phyloP scores from a whole-genome alignment of 2,797 vertebrate genomes.

The Iguana delicatissima region DNA sequence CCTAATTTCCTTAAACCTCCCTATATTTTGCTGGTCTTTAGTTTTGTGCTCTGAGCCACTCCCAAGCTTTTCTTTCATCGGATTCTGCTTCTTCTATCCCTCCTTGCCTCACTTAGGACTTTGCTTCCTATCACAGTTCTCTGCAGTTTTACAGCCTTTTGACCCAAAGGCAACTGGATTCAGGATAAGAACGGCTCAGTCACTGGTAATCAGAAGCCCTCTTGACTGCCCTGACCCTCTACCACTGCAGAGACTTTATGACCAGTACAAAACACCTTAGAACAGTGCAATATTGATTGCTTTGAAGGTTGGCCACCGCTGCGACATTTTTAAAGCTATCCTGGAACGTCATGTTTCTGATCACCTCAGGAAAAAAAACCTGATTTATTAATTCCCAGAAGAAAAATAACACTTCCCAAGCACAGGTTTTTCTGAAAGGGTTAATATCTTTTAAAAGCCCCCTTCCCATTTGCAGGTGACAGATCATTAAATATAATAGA shows the following conservation, averaged over 20 bases:
- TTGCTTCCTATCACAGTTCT: not conserved
- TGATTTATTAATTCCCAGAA: not conserved
- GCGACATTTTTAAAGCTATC: not conserved
- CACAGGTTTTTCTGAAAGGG: conserved; percentile 10
- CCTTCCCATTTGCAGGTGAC: conserved; percentile 26
- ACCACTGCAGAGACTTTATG: not conserved
- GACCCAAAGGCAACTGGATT: not conserved
- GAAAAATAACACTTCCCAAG: not conserved
- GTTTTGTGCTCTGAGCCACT: not conserved
- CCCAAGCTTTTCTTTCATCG: not conserved
- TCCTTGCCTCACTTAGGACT: not conserved
- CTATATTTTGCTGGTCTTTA: not conserved
- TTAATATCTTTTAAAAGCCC: conserved; percentile 31
- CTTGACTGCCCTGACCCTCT: not conserved
- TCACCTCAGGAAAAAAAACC: accelerated
- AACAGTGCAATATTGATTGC: not conserved
- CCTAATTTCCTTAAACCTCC: not conserved
- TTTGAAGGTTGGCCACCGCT: not conserved
- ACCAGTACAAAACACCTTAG: not conserved
- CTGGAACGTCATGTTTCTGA: not conserved
- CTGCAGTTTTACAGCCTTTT: not conserved
- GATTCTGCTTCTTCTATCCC: not conserved
- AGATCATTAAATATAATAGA: conserved; percentile 28
- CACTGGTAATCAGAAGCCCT: not conserved
- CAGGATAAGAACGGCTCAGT: not conserved